Conservation (phyloP, 2,797 vertebrate genomes). For the Amblyraja radiata region DNA sequence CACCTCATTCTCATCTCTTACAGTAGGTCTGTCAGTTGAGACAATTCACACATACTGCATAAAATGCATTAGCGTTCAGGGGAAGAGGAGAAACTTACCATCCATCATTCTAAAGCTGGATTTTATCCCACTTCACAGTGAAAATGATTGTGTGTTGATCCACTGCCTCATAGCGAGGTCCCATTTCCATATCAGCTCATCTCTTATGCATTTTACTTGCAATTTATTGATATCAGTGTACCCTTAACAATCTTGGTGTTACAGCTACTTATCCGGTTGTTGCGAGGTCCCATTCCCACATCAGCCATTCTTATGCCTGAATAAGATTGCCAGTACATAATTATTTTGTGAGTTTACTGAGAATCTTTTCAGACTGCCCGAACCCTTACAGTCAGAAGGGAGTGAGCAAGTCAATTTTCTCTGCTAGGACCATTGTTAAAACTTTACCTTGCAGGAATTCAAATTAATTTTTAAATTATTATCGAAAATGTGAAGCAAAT, state of each 20-base stretch:
- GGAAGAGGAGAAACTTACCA: background rate
- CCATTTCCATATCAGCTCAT: background rate
- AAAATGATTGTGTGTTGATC: background rate
- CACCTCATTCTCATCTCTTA: background rate
- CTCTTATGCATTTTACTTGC: slow-evolving; percentile 14
- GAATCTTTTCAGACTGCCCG: background rate
- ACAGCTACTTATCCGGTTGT: background rate
- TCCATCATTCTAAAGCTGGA: no score
- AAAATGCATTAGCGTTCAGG: no score
- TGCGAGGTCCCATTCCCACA: background rate
- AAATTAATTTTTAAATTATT: background rate
- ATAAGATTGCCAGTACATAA: background rate
- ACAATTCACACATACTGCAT: background rate
- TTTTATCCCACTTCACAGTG: background rate
- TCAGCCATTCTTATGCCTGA: slow-evolving; percentile 17
- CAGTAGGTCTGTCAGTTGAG: background rate
- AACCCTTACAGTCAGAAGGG: background rate
- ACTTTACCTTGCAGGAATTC: background rate
- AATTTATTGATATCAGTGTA: slow-evolving; percentile 1
- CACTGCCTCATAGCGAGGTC: background rate
- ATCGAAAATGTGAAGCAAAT: background rate
- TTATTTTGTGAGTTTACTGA: background rate
- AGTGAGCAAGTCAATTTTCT: background rate
- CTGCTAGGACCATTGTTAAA: background rate
- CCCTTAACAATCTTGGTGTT: slow-evolving; percentile 5